Base-by-base conservation (phyloP, 2,113 vertebrate species). In the Elephantulus edwardii region DNA sequence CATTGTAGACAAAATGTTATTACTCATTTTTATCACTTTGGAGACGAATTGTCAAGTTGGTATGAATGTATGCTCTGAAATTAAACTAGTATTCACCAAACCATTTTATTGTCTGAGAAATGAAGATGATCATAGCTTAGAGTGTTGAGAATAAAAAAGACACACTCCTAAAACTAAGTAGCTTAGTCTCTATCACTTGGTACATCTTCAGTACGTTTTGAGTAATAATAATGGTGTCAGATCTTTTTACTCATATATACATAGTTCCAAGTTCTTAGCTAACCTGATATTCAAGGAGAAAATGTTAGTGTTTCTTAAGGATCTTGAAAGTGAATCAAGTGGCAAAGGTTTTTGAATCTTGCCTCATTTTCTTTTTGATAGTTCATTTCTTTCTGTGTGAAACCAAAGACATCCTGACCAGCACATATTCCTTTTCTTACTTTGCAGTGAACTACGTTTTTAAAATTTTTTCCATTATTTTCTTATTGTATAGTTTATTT, bases 131-230 rank as follows among this genome's bases (percentile, higher is more conserved):
- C 35, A 20, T 4, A 50, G 38, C 44, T 22, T 74, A 68, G 40
- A 68, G 26, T 80, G 72, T 35, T 74, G 78, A 88, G 56, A 5
- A 66, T 86, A 86, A 66, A 83, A 79, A 66, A 80, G 70, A 54
- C 10, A 52, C 71, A 58, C 7, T 38, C 70, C 1, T 48, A 19
- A 75, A 30, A 8, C 6, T 84, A 75, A 68, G 75, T 33, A 76
- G n/a, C 28, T 8, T 54, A 40, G 30, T 46, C 10, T 78, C 17
- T 56, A 22, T 20, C 28, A 42, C 19, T 5, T 85, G 24, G 12
- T 88, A 66, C 48, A 42, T 83, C 75, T 87, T 80, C 7, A 42
- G 4, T 64, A 90, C n/a, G 52, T 76, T 83, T 76, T 58, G 35
- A 76, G 38, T 48, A 50, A 56, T 70, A 42, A 48, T 68, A 22